These are phyloP conservation scores for Xenopus borealis DNA, from an alignment of 2,113 vertebrate genomes.

Conservation along the genomic window DNA sequence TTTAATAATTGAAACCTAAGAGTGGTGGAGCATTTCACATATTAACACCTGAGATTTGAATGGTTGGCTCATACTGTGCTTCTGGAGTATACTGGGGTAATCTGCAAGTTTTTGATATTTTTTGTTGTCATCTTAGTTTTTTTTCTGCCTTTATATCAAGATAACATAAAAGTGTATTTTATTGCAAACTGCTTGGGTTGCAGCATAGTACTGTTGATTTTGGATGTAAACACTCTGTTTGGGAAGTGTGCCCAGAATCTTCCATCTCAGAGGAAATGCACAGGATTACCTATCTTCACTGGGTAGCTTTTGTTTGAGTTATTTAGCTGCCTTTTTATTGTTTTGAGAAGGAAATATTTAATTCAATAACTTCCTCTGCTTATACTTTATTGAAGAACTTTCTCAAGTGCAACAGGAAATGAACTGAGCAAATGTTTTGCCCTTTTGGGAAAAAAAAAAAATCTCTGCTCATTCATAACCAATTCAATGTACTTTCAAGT, in stretches of 20 bases:
- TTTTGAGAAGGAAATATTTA: conserved; percentile 64
- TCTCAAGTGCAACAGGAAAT: conserved; percentile 43
- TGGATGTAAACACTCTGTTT: conserved; percentile 20
- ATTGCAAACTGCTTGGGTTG: background rate
- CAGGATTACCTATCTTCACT: conserved; percentile 23
- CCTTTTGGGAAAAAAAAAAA: too few relatives aligned
- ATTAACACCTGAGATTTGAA: too few relatives aligned
- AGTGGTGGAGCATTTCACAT: too few relatives aligned
- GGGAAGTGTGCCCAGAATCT: conserved; percentile 22
- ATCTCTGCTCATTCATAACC: too few relatives aligned
- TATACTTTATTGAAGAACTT: background rate
- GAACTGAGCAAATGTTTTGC: conserved; percentile 25
- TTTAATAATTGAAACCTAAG: too few relatives aligned
- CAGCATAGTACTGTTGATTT: conserved; percentile 26
- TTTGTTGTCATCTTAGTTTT: too few relatives aligned
- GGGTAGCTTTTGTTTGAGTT: conserved; percentile 24
- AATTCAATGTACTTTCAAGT: too few relatives aligned
- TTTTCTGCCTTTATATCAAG: too few relatives aligned
- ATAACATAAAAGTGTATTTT: too few relatives aligned
- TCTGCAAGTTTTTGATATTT: too few relatives aligned
- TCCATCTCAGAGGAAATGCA: conserved; percentile 30
- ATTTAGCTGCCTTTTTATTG: conserved; percentile 51
- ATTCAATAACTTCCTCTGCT: conserved; percentile 57
- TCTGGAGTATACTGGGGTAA: too few relatives aligned
- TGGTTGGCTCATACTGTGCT: too few relatives aligned